Base-by-base conservation (phyloP, 2,797 vertebrate species). In the Dermochelys coriacea region DNA sequence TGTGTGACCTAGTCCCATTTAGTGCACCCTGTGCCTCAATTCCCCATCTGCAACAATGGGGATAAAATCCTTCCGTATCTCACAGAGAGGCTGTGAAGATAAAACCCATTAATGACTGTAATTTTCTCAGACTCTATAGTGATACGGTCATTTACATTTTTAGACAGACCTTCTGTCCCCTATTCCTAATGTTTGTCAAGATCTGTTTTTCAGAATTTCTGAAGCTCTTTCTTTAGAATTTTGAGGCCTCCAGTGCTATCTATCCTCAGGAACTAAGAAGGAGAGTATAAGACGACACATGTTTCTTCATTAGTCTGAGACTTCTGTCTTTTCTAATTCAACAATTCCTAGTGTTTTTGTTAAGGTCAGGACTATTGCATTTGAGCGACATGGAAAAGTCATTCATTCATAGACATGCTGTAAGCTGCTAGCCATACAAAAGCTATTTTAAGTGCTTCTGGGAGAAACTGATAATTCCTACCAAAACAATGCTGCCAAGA, bases 401-500 rank as follows among this genome's bases (percentile, higher is more conserved):
- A 19, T 16, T 59, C 27, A 47, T 59, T 19, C 41, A 45, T 75
- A 75, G 8, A 29, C 14, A 14, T 77, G 45, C 74, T 77, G 8
- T 77, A 47, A 75, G 14, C 68, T 47, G 27, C 45, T 49, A 49
- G 45, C 41, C 25, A 3, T 49, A 77, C 2, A 71, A 71, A 41
- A 77, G 27, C 45, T 59, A 45, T 21, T 59, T 59, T 93, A 90
- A 90, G 85, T 0, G 0, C 55, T 88, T 78, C n/a, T 83, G 23
- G 29, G 31, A 31, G 68, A 41, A 87, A 31, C 68, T 4, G 16
- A 49, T 85, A 64, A 85, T 91, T 84, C 90, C 31, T 90, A 92
- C 49, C 49, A 91, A 94, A 92, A 91, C 87, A 84, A 7, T 92
- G 52, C 81, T 93, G 95, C 81, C 25, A 37, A 50, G 25, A 50